Evolutionary conservation across 2,113 vertebrate species (phyloP).

Genomic region (Gobio gobio): DNA sequence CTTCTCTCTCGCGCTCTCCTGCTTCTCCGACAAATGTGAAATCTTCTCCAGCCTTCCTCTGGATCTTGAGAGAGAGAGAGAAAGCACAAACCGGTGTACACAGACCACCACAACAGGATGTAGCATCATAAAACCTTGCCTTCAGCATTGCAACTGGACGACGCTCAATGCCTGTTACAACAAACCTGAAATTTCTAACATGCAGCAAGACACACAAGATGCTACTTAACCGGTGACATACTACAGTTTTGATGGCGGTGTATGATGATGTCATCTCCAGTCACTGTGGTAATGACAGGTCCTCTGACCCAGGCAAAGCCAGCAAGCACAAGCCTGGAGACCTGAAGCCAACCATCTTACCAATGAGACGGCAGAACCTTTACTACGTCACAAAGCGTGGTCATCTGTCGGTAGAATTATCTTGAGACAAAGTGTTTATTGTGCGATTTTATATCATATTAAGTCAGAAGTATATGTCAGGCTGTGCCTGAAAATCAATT

Average conservation of each 20-base stretch:
- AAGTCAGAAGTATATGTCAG: conserved; percentile 35
- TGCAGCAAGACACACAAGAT: conserved; percentile 26
- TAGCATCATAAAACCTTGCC: conserved; percentile 21
- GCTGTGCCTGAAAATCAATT: conserved; percentile 39
- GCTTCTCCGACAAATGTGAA: conserved; percentile 50
- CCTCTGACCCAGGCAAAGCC: conserved; percentile 31
- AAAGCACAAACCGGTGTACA: conserved; percentile 25
- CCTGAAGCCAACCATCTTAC: background rate
- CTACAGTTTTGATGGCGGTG: conserved; percentile 9
- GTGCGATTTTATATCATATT: conserved; percentile 30
- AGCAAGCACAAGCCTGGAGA: conserved; percentile 47
- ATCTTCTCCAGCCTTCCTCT: conserved; percentile 28
- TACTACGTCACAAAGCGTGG: background rate
- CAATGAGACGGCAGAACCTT: background rate
- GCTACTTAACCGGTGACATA: conserved; percentile 1
- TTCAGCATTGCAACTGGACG: background rate
- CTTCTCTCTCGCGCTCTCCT: conserved; percentile 41
- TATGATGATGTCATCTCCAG: conserved; percentile 34
- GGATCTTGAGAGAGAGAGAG: conserved; percentile 8
- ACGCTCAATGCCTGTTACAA: background rate
- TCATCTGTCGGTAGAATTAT: conserved; percentile 15
- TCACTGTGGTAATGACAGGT: conserved; percentile 37
- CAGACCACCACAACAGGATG: conserved; percentile 20
- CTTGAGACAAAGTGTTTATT: conserved; percentile 20
- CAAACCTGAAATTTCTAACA: conserved; percentile 14